These are phyloP conservation scores for Columba guinea DNA, from an alignment of 2,797 vertebrate genomes.

Conservation along the genomic window DNA sequence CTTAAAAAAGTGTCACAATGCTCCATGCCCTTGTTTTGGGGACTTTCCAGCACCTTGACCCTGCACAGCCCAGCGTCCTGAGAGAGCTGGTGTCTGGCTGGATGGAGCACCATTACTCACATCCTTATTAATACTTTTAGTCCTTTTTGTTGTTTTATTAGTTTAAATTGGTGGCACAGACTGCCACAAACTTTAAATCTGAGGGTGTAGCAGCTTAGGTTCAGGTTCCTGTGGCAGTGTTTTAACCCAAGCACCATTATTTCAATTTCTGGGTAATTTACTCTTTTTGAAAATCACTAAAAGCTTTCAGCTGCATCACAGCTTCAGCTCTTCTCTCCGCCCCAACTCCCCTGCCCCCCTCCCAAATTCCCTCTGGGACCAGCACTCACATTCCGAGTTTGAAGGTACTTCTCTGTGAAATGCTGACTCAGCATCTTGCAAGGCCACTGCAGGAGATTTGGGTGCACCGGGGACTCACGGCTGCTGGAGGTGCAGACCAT, in stretches of 20 bases:
- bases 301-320: neutral
- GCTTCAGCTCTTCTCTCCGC: neutral
- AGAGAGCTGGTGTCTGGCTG: no score
- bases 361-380: neutral
- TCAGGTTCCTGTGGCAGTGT: neutral
- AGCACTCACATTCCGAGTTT: rapidly evolving
- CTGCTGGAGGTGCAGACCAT: rapidly evolving
- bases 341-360: rapidly evolving
- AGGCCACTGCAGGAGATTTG: rapidly evolving
- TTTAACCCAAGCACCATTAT: neutral
- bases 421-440: neutral
- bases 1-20: rapidly evolving
- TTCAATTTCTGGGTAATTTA: neutral
- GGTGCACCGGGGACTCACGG: rapidly evolving
- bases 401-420: neutral
- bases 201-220: neutral
- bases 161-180: neutral
- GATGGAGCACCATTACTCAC: neutral
- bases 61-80: no score
- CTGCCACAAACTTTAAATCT: neutral
- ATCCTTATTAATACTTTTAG: neutral
- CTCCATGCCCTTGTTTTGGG: rapidly evolving
- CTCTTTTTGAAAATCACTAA: neutral
- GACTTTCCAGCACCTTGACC: no score
- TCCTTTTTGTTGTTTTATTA: neutral